Percentiles rank a stretch among this genome's conserved stretches.
Evolutionary conservation across 2,888 invertebrate species (phyloP).

Genomic region (Sesamia inferens): DNA sequence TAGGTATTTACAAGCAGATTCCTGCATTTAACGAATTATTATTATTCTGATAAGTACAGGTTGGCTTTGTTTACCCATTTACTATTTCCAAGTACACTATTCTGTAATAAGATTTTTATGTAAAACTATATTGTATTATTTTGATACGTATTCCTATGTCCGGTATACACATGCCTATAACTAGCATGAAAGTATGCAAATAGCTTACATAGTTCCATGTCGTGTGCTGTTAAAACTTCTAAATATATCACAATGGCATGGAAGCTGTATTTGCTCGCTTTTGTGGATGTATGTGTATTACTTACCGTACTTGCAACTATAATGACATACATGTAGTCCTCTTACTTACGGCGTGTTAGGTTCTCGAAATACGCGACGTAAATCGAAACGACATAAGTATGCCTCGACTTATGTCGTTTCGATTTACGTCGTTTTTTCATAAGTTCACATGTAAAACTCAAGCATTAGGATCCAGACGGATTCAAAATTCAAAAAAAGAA

Average conservation of each 20-base stretch:
- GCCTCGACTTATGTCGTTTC: no score
- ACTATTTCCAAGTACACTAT: slow-evolving; percentile 13
- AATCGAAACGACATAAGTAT: no score
- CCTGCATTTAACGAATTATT: slow-evolving; percentile 11
- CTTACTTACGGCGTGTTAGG: no score
- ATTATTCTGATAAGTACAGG: slow-evolving; percentile 12
- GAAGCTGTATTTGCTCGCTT: neutral
- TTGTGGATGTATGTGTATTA: neutral
- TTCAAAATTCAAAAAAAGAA: no score
- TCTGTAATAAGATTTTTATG: neutral
- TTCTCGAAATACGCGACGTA: no score
- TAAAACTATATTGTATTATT: neutral
- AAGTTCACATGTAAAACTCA: no score
- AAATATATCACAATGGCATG: neutral
- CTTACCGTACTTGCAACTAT: neutral
- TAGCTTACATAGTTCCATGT: neutral
- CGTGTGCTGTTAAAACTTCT: neutral
- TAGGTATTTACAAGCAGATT: neutral
- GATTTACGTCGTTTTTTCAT: no score
- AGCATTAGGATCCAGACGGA: no score
- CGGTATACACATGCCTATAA: neutral
- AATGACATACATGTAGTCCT: no score
- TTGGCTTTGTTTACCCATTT: slow-evolving; percentile 7
- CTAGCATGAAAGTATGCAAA: neutral
- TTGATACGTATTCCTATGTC: slow-evolving; percentile 10